Conservation (phyloP, 2,797 vertebrate genomes). For the Allobates femoralis region DNA sequence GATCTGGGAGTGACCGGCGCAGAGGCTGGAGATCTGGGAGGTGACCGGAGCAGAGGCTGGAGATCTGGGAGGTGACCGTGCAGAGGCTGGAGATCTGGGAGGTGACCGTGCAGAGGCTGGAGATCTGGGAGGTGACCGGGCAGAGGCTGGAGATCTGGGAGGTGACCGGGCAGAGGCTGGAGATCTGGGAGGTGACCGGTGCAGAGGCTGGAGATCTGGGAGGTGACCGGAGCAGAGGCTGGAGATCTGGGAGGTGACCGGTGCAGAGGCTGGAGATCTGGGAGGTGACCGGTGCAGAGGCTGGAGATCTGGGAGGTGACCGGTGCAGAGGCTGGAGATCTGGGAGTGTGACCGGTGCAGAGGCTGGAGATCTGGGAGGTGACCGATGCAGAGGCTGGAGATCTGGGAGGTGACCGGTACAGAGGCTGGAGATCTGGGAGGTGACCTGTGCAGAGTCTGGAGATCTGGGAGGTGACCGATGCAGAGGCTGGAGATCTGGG, state of each 20-base stretch:
- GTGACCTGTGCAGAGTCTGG: no score
- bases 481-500: not conserved
- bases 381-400: not conserved
- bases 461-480: not conserved
- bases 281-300: not conserved
- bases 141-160: no score
- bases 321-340: not conserved
- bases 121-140: no score
- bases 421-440: not conserved
- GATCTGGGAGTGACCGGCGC: no score
- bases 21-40: no score
- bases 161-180: not conserved
- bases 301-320: not conserved
- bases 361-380: no score
- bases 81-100: no score
- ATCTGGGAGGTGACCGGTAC: not conserved
- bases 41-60: no score
- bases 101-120: no score
- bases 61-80: no score
- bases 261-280: not conserved
- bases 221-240: not conserved
- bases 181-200: no score
- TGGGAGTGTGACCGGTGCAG: not conserved
- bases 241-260: no score
- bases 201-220: not conserved